A percentile compares a stretch with the other conserved stretches of the same genome.
These are phyloP conservation scores for Plumapathes pennacea DNA, from an alignment of 92 coral and sea anemone genomes.

Conservation along the genomic window DNA sequence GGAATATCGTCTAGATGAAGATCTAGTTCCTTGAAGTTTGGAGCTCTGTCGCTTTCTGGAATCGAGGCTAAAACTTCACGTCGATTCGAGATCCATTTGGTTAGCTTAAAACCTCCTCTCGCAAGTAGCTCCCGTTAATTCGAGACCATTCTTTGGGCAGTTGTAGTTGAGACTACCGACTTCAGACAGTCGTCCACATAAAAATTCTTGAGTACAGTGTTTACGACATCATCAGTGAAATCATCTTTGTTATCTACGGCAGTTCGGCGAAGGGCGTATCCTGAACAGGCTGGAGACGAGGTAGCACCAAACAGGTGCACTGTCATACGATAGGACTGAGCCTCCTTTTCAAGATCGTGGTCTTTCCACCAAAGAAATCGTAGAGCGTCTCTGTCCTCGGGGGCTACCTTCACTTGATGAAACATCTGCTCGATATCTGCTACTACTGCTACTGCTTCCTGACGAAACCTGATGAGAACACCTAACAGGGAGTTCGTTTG, in stretches of 20 bases:
- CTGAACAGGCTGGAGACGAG: background rate
- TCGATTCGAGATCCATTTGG: slow-evolving; percentile 26
- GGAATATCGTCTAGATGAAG: slow-evolving; percentile 11
- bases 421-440: background rate
- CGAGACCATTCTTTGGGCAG: too few relatives aligned
- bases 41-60: slow-evolving; percentile 13
- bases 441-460: slow-evolving; percentile 23
- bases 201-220: background rate
- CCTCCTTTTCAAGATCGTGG: background rate
- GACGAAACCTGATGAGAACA: slow-evolving; percentile 46
- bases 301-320: slow-evolving; percentile 1
- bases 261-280: background rate
- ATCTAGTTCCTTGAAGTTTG: slow-evolving; percentile 1
- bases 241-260: background rate
- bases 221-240: background rate
- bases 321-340: background rate
- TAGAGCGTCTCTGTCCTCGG: too few relatives aligned
- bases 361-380: background rate
- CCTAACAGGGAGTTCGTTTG: slow-evolving; percentile 36
- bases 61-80: slow-evolving; percentile 25
- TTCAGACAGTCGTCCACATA: slow-evolving; percentile 10
- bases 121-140: too few relatives aligned
- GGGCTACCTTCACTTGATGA: background rate
- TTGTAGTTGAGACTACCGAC: background rate
- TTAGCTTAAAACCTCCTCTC: slow-evolving; percentile 9